Evolutionary conservation across 2,888 invertebrate species (phyloP).

Genomic region (Amiota minor): DNA sequence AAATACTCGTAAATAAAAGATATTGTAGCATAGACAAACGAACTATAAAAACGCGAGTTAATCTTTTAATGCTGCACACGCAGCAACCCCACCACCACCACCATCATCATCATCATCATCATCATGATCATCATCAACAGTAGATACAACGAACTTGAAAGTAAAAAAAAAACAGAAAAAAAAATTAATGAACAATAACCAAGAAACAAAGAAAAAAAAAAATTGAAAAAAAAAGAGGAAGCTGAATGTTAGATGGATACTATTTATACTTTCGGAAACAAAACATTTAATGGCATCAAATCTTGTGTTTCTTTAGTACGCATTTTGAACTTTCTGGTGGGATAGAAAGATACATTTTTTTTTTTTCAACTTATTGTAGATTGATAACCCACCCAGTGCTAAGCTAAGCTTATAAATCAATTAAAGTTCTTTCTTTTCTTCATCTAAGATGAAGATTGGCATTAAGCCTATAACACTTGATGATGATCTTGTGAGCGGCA

Average conservation of each 20-base stretch:
- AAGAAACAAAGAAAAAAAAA: conserved; percentile 1
- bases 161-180: conserved; percentile 28
- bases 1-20: conserved; percentile 70
- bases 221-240: background rate
- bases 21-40: conserved; percentile 65
- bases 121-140: no score
- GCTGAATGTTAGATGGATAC: background rate
- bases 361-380: background rate
- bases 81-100: conserved; percentile 27
- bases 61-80: conserved; percentile 59
- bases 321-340: background rate
- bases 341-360: background rate
- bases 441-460: background rate
- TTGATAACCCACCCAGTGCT: no score
- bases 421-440: conserved; percentile 16
- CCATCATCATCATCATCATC: background rate
- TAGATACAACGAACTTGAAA: no score
- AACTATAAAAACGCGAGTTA: conserved; percentile 64
- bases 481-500: background rate
- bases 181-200: conserved; percentile 9
- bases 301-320: background rate
- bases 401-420: conserved; percentile 16
- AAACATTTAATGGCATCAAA: conserved; percentile 3
- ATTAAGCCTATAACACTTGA: background rate
- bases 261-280: background rate